Evolutionary conservation across 2,113 vertebrate species (phyloP).

Genomic region (Centrocercus urophasianus): DNA sequence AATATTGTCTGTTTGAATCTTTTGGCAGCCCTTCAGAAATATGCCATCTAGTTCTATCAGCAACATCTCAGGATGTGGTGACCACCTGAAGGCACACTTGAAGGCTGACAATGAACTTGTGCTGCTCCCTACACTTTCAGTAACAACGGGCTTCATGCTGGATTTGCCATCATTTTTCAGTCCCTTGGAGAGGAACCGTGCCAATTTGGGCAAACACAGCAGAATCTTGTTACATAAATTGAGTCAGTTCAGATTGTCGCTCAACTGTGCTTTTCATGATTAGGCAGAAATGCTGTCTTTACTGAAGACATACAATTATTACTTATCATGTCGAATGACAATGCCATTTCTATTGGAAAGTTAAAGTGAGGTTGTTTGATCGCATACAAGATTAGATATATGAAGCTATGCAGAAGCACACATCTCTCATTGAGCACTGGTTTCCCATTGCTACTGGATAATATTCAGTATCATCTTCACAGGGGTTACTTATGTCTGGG

Average conservation of each 20-base stretch:
- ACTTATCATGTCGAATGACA: not conserved
- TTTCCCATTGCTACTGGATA: not conserved
- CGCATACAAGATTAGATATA: not conserved
- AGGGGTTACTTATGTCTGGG: not conserved
- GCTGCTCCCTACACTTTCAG: conserved; percentile 55
- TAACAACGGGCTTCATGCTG: conserved; percentile 60
- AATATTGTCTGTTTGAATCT: conserved; percentile 39
- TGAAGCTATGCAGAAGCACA: not conserved
- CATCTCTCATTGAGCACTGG: not conserved
- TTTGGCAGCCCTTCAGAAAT: conserved; percentile 71
- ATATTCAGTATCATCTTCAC: not conserved
- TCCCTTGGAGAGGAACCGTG: conserved; percentile 54
- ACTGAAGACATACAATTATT: not conserved
- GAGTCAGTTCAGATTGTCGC: conserved; percentile 29
- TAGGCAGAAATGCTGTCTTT: conserved; percentile 16
- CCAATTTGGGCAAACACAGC: conserved; percentile 63
- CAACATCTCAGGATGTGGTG: conserved; percentile 67
- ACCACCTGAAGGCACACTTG: conserved; percentile 70
- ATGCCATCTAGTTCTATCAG: conserved; percentile 59
- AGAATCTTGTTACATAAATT: conserved; percentile 47
- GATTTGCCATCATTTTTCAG: conserved; percentile 44
- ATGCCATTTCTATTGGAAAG: not conserved
- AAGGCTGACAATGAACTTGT: conserved; percentile 72
- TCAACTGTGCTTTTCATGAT: conserved; percentile 43
- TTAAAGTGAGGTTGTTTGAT: not conserved